A percentile compares a stretch with the other conserved stretches of the same genome.
These are phyloP conservation scores for Ridgeia piscesae DNA, from an alignment of 1,140 invertebrate species.

Conservation along the genomic window DNA sequence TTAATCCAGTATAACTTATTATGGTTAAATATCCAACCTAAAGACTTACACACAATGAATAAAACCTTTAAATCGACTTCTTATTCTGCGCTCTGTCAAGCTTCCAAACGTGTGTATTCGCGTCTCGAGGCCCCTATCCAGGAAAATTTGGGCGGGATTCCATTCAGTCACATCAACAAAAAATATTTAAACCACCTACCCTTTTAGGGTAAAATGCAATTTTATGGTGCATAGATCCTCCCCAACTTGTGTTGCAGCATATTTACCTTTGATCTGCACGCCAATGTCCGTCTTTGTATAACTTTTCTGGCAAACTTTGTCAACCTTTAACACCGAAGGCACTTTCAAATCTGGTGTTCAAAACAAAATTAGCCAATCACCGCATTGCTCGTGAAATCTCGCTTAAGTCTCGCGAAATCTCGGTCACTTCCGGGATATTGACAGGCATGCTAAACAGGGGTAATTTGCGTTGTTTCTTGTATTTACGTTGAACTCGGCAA, in stretches of 20 bases:
- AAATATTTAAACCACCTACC: background rate
- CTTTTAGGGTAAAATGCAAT: background rate
- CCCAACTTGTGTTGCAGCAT: background rate
- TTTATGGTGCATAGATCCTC: background rate
- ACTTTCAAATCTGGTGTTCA: conserved; percentile 5
- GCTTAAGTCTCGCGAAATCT: background rate
- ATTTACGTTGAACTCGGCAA: background rate
- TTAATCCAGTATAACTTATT: background rate
- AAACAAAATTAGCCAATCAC: background rate
- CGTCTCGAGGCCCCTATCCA: background rate
- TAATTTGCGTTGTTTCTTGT: background rate
- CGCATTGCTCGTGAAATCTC: background rate
- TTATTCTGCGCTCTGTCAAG: background rate
- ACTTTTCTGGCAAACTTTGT: background rate
- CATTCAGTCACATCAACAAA: background rate
- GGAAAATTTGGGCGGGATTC: background rate
- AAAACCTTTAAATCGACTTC: background rate
- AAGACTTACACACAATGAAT: background rate
- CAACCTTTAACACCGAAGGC: background rate
- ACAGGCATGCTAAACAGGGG: background rate
- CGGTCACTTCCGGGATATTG: background rate
- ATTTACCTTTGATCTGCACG: background rate
- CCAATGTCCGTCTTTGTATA: background rate
- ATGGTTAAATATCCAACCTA: background rate
- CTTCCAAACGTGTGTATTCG: background rate